These are phyloP conservation scores for Gastrophryne carolinensis DNA, from an alignment of 2,797 vertebrate genomes.

Conservation along the genomic window DNA sequence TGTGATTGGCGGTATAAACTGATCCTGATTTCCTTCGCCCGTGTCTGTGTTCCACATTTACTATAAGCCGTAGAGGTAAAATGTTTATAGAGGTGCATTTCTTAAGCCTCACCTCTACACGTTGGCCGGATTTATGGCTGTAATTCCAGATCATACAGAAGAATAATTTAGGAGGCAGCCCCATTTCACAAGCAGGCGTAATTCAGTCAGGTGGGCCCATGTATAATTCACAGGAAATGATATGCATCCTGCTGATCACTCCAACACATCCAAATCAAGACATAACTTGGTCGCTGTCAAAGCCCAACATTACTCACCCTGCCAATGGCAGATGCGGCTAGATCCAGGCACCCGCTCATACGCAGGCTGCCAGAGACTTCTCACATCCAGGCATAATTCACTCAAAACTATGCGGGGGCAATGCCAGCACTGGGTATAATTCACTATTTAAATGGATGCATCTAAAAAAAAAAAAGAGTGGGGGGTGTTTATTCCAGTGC, in stretches of 20 bases:
- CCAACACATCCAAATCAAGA: constrained; percentile 13
- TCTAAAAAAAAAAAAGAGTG: not conserved
- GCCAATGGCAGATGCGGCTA: constrained; percentile 22
- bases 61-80: not conserved
- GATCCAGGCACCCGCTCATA: constrained; percentile 3
- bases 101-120: not conserved
- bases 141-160: constrained; percentile 9
- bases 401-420: constrained; percentile 6
- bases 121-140: not conserved
- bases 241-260: constrained; percentile 30
- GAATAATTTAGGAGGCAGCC: constrained; percentile 23
- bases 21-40: not conserved
- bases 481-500: not conserved
- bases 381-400: constrained; percentile 35
- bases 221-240: constrained; percentile 43
- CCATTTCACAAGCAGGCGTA: constrained; percentile 17
- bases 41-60: not conserved
- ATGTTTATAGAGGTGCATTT: not conserved
- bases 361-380: constrained; percentile 22
- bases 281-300: constrained; percentile 45
- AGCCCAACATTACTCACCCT: constrained; percentile 36
- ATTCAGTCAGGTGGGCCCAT: constrained; percentile 34
- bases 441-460: constrained; percentile 1
- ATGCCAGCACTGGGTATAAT: constrained; percentile 13
- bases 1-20: no score